Percentiles rank a stretch among this genome's conserved stretches.
phyloP scores from a whole-genome alignment of 1,140 invertebrate species.

The Drosophila erecta region DNA sequence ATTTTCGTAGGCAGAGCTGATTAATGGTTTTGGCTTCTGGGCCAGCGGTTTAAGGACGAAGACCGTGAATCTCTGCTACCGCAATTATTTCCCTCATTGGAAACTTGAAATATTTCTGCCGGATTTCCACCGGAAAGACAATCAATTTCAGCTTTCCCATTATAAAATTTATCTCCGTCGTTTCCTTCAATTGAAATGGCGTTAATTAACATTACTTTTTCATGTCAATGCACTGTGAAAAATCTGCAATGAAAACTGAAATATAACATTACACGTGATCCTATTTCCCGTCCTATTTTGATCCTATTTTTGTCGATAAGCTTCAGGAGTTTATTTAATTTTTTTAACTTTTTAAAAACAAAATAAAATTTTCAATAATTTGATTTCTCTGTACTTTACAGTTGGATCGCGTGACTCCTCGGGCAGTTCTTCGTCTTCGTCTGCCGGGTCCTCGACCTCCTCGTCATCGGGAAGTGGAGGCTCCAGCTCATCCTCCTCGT shows the following conservation, averaged over 20 bases:
- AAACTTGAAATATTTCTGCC: slow-evolving; percentile 18
- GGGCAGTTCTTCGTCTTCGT: slow-evolving; percentile 41
- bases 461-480: slow-evolving; percentile 31
- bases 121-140: slow-evolving; percentile 33
- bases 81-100: slow-evolving; percentile 5
- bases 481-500: slow-evolving; percentile 38
- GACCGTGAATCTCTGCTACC: neutral
- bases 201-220: slow-evolving; percentile 42
- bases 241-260: neutral
- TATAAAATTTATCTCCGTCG: slow-evolving; percentile 15
- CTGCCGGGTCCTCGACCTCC: slow-evolving; percentile 26
- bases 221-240: slow-evolving; percentile 2
- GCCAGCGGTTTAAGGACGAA: slow-evolving; percentile 7
- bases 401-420: slow-evolving; percentile 89
- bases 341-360: too few relatives aligned
- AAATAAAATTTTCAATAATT: neutral
- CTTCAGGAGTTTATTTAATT: too few relatives aligned
- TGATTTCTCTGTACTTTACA: slow-evolving; percentile 83
- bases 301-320: too few relatives aligned
- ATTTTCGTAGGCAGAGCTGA: slow-evolving; percentile 29
- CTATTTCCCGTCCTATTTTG: too few relatives aligned
- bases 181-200: slow-evolving; percentile 48
- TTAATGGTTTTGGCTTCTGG: slow-evolving; percentile 46
- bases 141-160: slow-evolving; percentile 45
- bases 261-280: neutral